Percentiles rank a stretch among this genome's conserved stretches.
These are phyloP conservation scores for Triplophysa siluroides DNA, from an alignment of 2,113 vertebrate species.

Conservation along the genomic window DNA sequence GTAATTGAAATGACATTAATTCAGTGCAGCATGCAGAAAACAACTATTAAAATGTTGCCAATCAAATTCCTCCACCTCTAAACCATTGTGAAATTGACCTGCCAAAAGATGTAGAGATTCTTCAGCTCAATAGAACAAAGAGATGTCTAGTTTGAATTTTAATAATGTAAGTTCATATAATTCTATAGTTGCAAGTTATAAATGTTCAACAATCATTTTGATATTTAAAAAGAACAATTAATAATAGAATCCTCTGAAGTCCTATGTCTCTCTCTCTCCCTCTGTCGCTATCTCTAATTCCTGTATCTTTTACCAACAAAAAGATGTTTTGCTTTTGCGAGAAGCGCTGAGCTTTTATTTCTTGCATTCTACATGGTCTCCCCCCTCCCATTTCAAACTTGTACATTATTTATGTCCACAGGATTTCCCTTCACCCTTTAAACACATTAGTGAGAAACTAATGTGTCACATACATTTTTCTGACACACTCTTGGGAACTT, in stretches of 20 bases:
- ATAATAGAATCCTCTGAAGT: too few species aligned
- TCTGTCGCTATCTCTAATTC: constrained; percentile 60
- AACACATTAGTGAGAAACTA: constrained; percentile 31
- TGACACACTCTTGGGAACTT: constrained; percentile 11
- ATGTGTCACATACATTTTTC: constrained; percentile 35
- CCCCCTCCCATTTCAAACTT: constrained; percentile 15
- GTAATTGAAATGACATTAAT: constrained; percentile 24
- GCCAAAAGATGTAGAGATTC: too few species aligned
- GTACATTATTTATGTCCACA: constrained; percentile 67
- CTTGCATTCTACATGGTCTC: constrained; percentile 26
- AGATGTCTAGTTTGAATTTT: background rate
- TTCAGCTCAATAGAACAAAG: background rate
- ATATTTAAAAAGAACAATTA: too few species aligned
- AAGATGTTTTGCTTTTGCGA: constrained; percentile 48
- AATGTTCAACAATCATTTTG: too few species aligned
- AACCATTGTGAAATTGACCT: background rate
- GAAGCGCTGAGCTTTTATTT: constrained; percentile 17
- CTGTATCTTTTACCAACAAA: constrained; percentile 38
- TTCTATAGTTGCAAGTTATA: background rate
- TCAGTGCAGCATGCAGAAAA: constrained; percentile 21
- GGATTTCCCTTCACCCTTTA: constrained; percentile 42
- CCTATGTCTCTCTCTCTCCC: constrained; percentile 36
- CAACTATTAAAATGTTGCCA: constrained; percentile 46
- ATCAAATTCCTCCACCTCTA: constrained; percentile 12
- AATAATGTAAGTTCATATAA: too few species aligned